Evolutionary conservation across 2,797 vertebrate species (phyloP), one percentile per base, ranked within the genome.

Genomic region (Eremophila alpestris): DNA sequence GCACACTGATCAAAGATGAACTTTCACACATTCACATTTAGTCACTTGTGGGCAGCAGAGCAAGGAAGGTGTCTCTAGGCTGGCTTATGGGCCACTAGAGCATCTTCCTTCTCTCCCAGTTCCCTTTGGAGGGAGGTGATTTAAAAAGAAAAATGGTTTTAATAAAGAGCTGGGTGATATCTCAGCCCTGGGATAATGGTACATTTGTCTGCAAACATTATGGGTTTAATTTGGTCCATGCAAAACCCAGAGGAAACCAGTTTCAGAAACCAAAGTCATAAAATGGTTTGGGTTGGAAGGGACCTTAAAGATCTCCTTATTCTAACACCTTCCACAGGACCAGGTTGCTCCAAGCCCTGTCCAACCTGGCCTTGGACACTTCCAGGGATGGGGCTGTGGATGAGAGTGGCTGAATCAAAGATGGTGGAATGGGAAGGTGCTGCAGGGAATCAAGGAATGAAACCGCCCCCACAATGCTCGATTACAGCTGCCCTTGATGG

Each of bases 111-210:
- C 82, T 83, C 60, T 85, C 58, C 23, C 43, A 64, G 23, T 10
- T 80, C 43, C 85, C 71, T 87, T 92, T n/a, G 29, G 68, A 92
- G 71, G 64, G 76, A 78, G 22, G n/a, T 48, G 80, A 54, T 92
- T 89, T 93, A 27, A 71, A 87, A 91, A 89, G 93, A 95, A 87
- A 93, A 93, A 96, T 78, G 23, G 69, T 78, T 91, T 97, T 93
- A 95, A 95, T 93, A 93, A 95, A 86, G 62, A 81, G 19, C 75
- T 83, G 93, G 17, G 60, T 91, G 68, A 93, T 70, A 26, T 41
- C 80, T 49, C 76, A 80, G 71, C 68, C 71, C 41, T 60, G 54
- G 86, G 46, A 51, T 46, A 60, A 43, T 30, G 46, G 52, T 11
- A n/a, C 81, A 40, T 94, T 92, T 80, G 29, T 96, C 93, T 94